Evolutionary conservation across 2,113 vertebrate genomes (phyloP).

Genomic region (Cygnus buccinator): DNA sequence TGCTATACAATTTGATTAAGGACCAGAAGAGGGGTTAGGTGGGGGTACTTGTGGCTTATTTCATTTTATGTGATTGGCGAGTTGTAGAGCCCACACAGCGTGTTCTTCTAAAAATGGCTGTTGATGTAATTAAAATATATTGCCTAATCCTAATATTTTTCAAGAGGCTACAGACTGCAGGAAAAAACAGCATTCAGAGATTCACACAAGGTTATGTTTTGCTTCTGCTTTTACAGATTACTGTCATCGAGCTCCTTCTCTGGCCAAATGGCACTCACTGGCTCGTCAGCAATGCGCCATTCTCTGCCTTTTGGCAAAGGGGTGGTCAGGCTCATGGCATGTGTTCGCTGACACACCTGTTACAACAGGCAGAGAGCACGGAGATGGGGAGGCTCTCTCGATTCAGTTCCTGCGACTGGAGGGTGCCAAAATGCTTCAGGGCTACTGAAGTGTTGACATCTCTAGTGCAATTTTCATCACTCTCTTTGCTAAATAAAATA

Average conservation of each 20-base stretch:
- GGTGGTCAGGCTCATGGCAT: conserved; percentile 48
- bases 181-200: background rate
- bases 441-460: conserved; percentile 50
- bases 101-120: background rate
- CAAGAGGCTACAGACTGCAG: background rate
- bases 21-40: background rate
- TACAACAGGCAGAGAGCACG: background rate
- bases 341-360: conserved; percentile 19
- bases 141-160: background rate
- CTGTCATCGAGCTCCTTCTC: conserved; percentile 46
- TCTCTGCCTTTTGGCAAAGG: conserved; percentile 10
- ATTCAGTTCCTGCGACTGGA: conserved; percentile 8
- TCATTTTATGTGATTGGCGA: background rate
- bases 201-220: conserved; percentile 25
- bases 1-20: background rate
- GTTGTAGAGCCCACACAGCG: background rate
- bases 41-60: background rate
- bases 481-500: conserved; percentile 68
- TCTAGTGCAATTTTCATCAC: conserved; percentile 56
- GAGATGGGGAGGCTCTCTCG: background rate
- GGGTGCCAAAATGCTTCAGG: conserved; percentile 67
- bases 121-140: background rate
- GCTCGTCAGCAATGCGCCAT: conserved; percentile 59
- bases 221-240: conserved; percentile 46
- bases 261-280: conserved; percentile 52